A percentile compares a stretch with the other conserved stretches of the same genome.
These are phyloP conservation scores for Falco novaeseelandiae DNA, from an alignment of 2,797 vertebrate species.

Conservation along the genomic window DNA sequence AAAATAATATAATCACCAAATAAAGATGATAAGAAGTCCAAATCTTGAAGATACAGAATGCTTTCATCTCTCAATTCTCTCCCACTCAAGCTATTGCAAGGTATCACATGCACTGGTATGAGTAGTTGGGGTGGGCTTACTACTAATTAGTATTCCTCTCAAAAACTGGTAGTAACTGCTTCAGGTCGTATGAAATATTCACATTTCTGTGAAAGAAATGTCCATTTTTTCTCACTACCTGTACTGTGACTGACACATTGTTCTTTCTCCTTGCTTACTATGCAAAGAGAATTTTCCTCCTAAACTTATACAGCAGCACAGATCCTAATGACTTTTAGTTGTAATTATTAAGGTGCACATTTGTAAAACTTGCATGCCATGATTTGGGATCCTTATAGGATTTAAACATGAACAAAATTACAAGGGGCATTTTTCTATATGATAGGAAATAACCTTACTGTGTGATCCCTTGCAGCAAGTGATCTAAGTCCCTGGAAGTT, in stretches of 20 bases:
- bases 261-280: not conserved
- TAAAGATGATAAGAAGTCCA: not conserved
- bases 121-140: not conserved
- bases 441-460: not conserved
- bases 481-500: not conserved
- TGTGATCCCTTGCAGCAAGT: not conserved
- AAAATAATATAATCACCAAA: not conserved
- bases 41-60: not conserved
- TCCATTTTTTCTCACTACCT: not conserved
- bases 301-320: not conserved
- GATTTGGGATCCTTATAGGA: not conserved
- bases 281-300: not conserved
- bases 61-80: not conserved
- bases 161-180: not conserved
- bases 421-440: not conserved
- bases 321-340: not conserved
- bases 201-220: not conserved
- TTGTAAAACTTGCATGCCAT: not conserved
- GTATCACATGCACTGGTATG: not conserved
- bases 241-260: not conserved
- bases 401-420: not conserved
- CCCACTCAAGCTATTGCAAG: not conserved
- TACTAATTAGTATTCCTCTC: not conserved
- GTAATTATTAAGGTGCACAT: not conserved
- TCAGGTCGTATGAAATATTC: not conserved